Percentiles rank a stretch among this genome's conserved stretches.
Evolutionary conservation across 2,113 vertebrate genomes (phyloP).

Genomic region (Antechinus stuartii): DNA sequence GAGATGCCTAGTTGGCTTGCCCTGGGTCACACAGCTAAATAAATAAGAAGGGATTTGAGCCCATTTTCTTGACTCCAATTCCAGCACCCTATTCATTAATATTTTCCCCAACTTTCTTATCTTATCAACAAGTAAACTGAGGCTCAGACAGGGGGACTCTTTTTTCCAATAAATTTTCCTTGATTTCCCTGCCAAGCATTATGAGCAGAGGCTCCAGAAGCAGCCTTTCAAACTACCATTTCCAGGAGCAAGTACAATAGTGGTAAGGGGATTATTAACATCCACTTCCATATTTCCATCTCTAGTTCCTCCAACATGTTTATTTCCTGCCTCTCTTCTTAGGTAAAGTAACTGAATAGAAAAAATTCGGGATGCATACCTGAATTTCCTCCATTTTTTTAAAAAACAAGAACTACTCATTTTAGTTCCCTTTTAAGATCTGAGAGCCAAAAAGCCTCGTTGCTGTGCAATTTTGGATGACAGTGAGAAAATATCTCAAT

Average conservation of each 20-base stretch:
- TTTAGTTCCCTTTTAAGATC: neutral
- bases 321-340: neutral
- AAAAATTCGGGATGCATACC: neutral
- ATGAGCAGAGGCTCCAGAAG: neutral
- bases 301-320: neutral
- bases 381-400: neutral
- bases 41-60: neutral
- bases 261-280: neutral
- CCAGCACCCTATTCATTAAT: neutral
- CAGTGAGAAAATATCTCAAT: neutral
- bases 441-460: neutral
- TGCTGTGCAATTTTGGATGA: neutral
- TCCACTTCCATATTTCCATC: neutral
- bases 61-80: neutral
- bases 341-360: neutral
- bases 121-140: neutral
- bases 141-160: neutral
- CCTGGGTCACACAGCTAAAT: neutral
- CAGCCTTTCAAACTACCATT: neutral
- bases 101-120: neutral
- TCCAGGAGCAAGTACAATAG: neutral
- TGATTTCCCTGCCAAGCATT: neutral
- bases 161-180: neutral
- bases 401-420: neutral
- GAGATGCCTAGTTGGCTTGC: neutral